phyloP scores from a whole-genome alignment of 2,888 invertebrate genomes.

The Megaustenia siamemsis region DNA sequence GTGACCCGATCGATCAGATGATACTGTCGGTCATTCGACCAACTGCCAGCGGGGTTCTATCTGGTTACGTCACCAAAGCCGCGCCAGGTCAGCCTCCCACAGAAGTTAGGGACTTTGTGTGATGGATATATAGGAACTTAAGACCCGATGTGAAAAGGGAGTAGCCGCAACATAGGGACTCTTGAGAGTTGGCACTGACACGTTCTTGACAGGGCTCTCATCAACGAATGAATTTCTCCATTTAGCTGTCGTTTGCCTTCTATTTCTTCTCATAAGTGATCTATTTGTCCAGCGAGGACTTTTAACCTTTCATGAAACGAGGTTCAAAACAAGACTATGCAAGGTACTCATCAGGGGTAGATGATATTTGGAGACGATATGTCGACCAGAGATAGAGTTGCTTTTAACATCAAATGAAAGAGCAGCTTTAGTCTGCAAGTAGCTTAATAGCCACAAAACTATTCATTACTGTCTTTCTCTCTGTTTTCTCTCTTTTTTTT shows the following conservation, averaged over 20 bases:
- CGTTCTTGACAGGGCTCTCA: background rate
- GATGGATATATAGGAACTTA: background rate
- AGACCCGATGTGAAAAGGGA: background rate
- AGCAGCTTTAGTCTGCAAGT: too few species aligned
- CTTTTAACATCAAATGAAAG: too few species aligned
- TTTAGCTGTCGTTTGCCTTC: background rate
- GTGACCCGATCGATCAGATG: slow-evolving; percentile 15
- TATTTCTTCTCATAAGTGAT: too few species aligned
- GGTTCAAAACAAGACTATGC: too few species aligned
- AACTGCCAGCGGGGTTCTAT: slow-evolving; percentile 23
- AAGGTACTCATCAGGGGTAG: too few species aligned
- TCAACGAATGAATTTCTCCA: background rate
- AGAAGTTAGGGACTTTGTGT: background rate
- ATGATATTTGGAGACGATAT: too few species aligned
- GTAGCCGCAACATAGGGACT: background rate
- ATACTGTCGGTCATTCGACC: slow-evolving; percentile 36
- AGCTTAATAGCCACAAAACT: too few species aligned
- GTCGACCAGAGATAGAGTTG: too few species aligned
- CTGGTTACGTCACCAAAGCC: background rate
- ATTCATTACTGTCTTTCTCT: too few species aligned
- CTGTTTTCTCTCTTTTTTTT: too few species aligned
- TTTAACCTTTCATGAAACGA: too few species aligned
- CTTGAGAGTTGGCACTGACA: background rate
- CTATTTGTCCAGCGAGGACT: too few species aligned
- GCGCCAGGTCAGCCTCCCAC: background rate